Evolutionary conservation across 2,113 vertebrate genomes (phyloP), one percentile per base, ranked within the genome.

Genomic region (Tauraco erythrolophus): DNA sequence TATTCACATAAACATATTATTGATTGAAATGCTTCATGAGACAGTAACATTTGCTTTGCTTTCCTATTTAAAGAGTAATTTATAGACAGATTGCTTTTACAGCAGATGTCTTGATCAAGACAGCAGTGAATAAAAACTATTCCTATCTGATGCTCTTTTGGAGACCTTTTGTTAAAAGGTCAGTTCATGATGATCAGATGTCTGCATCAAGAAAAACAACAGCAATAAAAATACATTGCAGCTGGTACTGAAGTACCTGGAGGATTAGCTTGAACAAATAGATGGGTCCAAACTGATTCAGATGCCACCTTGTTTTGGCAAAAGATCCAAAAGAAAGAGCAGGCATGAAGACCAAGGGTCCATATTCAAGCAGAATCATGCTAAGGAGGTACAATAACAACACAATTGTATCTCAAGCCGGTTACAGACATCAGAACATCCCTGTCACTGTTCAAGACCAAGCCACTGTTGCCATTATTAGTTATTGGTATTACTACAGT

Each of bases 161-260:
- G 76, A 92, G 83, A 81, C 43, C 35, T 97, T 93, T 92, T n/a
- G 7, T 81, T 87, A 35, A 81, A 95, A 93, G 83, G 58, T 70
- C 64, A 61, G 30, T 71, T 87, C 5, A 1, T 69, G 56, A 75
- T 75, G 53, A 84, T 46, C 80, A 84, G 70, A 84, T 95, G 48
- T 91, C 64, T 93, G 64, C 43, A 71, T 60, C 83, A 81, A 56
- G 84, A 76, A 89, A 66, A 91, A 48, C 19, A 91, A 7, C 21
- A 76, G 30, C 53, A 89, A 41, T 71, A 69, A 31, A 89, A 89
- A 41, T 71, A 51, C 21, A 4, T 61, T 83, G 53, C 60, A 91
- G 53, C 48, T 91, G 92, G 35, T 91, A 35, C 8, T 30, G 53
- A 78, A 48, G 39, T 86, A 84, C 23, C 50, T 46, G 28, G 48